These are phyloP conservation scores for Philonicus albiceps DNA, from an alignment of 2,888 invertebrate genomes.

Conservation along the genomic window DNA sequence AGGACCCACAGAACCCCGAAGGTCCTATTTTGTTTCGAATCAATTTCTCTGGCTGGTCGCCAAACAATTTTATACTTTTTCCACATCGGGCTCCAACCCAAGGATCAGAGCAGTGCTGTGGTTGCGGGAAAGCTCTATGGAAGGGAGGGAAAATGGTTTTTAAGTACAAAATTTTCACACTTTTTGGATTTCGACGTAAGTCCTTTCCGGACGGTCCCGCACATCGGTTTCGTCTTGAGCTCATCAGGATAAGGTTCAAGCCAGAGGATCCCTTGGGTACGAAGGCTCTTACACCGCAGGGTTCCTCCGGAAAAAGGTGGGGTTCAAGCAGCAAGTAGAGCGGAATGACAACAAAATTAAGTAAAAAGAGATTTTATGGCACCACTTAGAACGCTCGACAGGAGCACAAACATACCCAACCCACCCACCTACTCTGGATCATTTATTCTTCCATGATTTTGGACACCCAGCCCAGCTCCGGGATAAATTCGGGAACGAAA, in stretches of 20 bases:
- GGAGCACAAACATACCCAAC: neutral
- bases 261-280: neutral
- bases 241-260: neutral
- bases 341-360: constrained; percentile 11
- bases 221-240: neutral
- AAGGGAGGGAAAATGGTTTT: neutral
- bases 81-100: neutral
- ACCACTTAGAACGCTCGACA: neutral
- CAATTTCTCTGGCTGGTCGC: neutral
- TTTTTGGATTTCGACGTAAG: neutral
- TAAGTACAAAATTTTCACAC: neutral
- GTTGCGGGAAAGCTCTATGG: neutral
- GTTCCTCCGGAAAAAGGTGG: neutral
- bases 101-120: neutral
- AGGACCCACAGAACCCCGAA: neutral
- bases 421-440: neutral
- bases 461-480: neutral
- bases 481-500: neutral
- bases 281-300: neutral
- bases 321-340: neutral
- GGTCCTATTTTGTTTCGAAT: neutral
- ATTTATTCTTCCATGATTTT: neutral
- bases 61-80: neutral
- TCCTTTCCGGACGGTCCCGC: neutral
- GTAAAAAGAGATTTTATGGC: constrained; percentile 2